These are phyloP conservation scores for Neodiprion fabricii DNA, from an alignment of 1,140 invertebrate species.

Conservation along the genomic window DNA sequence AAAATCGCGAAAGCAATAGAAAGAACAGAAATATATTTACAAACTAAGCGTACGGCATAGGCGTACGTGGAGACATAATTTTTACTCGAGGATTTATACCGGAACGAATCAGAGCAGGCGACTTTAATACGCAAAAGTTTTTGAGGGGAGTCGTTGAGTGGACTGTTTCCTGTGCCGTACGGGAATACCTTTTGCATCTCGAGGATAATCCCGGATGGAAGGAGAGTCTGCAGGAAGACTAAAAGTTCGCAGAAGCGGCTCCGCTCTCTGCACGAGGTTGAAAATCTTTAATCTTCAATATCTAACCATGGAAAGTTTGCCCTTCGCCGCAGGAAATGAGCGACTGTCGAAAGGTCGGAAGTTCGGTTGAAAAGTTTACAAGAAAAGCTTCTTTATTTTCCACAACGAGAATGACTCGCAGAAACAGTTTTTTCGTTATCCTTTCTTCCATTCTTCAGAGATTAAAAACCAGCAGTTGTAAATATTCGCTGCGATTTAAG, in stretches of 20 bases:
- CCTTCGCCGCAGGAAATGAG: not conserved
- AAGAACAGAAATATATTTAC: too few relatives aligned
- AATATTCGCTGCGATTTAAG: too few relatives aligned
- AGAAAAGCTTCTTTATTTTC: not conserved
- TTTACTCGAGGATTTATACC: not conserved
- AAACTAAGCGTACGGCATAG: too few relatives aligned
- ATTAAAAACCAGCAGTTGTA: not conserved
- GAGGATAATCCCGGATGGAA: not conserved
- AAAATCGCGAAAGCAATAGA: too few relatives aligned
- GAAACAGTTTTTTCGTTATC: not conserved
- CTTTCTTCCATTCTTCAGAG: not conserved
- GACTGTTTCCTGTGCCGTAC: not conserved
- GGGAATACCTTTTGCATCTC: not conserved
- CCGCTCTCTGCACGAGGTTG: not conserved
- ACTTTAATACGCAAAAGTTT: not conserved
- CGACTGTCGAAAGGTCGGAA: not conserved
- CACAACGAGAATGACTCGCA: not conserved
- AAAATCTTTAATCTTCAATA: constrained; percentile 1
- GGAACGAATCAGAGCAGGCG: not conserved
- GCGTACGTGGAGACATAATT: not conserved
- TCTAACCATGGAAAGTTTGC: not conserved
- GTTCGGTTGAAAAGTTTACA: not conserved
- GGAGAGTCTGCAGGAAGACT: not conserved
- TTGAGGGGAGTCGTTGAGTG: not conserved
- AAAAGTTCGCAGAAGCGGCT: not conserved